Base-by-base conservation (phyloP, 2,113 vertebrate genomes). In the Gymnogyps californianus region DNA sequence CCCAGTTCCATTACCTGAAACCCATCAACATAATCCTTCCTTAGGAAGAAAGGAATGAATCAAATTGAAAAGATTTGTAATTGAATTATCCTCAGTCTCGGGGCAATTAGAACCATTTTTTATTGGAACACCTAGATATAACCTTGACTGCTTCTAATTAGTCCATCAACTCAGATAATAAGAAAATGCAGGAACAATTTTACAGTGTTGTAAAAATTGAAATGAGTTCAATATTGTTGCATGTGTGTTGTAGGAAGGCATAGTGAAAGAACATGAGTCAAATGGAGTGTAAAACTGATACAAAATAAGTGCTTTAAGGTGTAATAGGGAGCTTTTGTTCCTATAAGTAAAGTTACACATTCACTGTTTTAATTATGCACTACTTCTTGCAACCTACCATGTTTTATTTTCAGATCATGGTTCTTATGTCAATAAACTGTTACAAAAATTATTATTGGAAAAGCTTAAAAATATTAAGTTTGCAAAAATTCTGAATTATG, bases 1-100 rank as follows among this genome's bases (percentile, higher is more conserved):
- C 95, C 93, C 97, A 97, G 96, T 98, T 98, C 98, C 96, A 98
- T 98, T 99, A 99, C 98, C 98, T 99, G 98, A 98, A 98, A 98
- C 93, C 85, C 98, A 98, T 98, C 96, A 98, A 98, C 78, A 91
- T 98, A 99, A 99, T 99, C 98, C 98, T 97, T 97, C 85, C 89
- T 98, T 97, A 98, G 86, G 93, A 98, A 98, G 97, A 97, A 98
- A 98, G 95, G 95, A 98, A 98, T 97, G 96, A 98, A 98, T 97
- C 95, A 98, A 98, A 98, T 89, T 97, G 97, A 97, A 98, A 98
- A 98, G 97, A 98, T 98, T 98, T 98, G 90, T 98, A 98, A 98
- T 99, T 98, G 97, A 99, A 99, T 99, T 98, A 98, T 98, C 90
- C 89, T 96, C 87, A 97, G 96, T 98, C 98, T 98, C 79, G 49